Percentiles rank a stretch among this genome's conserved stretches.
Conservation (phyloP, 2,888 invertebrate genomes). For the Drosophila bunnanda region DNA sequence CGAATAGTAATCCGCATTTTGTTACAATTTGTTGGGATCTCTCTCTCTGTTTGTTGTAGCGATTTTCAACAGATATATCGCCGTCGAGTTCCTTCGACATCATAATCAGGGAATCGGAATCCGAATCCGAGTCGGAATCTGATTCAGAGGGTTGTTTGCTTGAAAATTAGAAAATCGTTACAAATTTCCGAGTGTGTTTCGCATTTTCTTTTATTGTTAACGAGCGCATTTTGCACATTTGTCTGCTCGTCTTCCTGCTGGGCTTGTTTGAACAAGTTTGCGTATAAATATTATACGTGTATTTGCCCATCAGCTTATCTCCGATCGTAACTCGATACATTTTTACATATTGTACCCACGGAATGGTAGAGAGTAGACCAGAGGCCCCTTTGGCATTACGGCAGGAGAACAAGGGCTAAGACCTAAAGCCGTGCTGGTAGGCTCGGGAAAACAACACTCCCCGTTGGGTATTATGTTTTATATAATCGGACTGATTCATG, state of each 20-base stretch:
- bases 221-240: constrained; percentile 58
- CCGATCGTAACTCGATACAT: constrained; percentile 84
- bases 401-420: constrained; percentile 36
- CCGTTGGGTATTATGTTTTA: constrained; percentile 66
- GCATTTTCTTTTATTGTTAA: constrained; percentile 61
- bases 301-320: constrained; percentile 84
- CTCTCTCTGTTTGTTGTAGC: constrained; percentile 66
- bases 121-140: constrained; percentile 4
- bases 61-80: constrained; percentile 78
- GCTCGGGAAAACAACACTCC: constrained; percentile 31
- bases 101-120: constrained; percentile 44
- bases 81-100: constrained; percentile 25
- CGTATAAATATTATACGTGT: constrained; percentile 79
- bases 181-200: constrained; percentile 65
- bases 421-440: constrained; percentile 35
- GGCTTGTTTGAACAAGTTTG: constrained; percentile 78
- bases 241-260: constrained; percentile 56
- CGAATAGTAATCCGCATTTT: constrained; percentile 74
- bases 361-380: background rate
- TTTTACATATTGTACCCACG: constrained; percentile 30
- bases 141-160: constrained; percentile 71
- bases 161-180: constrained; percentile 83
- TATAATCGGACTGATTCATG: constrained; percentile 62
- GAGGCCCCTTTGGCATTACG: constrained; percentile 23
- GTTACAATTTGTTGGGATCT: constrained; percentile 70